phyloP scores from a whole-genome alignment of 2,888 invertebrate species.

The Orthonychiurus folsomi region DNA sequence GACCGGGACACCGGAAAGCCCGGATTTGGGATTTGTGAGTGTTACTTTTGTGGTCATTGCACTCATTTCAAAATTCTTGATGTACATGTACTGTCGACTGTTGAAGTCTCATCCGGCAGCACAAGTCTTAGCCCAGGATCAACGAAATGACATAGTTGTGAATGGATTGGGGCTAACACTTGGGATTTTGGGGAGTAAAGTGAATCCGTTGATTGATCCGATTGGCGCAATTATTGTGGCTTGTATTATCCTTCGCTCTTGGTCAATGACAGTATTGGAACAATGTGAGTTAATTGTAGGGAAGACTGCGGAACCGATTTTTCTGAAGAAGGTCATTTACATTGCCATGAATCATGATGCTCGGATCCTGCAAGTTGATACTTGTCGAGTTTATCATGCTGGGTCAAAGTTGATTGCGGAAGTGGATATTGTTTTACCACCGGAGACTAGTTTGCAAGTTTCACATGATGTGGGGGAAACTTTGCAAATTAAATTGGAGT shows the following conservation, averaged over 20 bases:
- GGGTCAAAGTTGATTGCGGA: slow-evolving; percentile 14
- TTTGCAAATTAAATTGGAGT: slow-evolving; percentile 14
- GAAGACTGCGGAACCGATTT: slow-evolving; percentile 9
- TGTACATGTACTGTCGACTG: slow-evolving; percentile 15
- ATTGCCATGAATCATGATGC: slow-evolving; percentile 17
- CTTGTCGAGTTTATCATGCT: slow-evolving; percentile 13
- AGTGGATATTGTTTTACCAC: slow-evolving; percentile 17
- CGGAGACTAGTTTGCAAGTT: slow-evolving; percentile 11
- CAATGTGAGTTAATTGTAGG: slow-evolving; percentile 9
- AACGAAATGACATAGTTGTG: slow-evolving; percentile 12
- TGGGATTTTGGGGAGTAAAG: slow-evolving; percentile 8
- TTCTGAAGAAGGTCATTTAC: slow-evolving; percentile 14
- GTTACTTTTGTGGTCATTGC: slow-evolving; percentile 4
- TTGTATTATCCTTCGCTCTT: slow-evolving; percentile 11
- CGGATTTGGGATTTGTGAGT: slow-evolving; percentile 7
- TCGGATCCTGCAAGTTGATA: slow-evolving; percentile 11
- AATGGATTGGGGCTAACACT: slow-evolving; percentile 8
- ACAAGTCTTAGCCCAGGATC: slow-evolving; percentile 13
- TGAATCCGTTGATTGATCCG: slow-evolving; percentile 12
- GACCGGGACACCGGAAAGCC: neutral
- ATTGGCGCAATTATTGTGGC: slow-evolving; percentile 15
- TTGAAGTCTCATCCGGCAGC: neutral
- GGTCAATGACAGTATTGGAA: slow-evolving; percentile 13
- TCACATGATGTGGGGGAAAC: slow-evolving; percentile 15
- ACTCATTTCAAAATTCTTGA: neutral